Evolutionary conservation across 2,113 vertebrate species (phyloP).

Genomic region (Pteronura brasiliensis): DNA sequence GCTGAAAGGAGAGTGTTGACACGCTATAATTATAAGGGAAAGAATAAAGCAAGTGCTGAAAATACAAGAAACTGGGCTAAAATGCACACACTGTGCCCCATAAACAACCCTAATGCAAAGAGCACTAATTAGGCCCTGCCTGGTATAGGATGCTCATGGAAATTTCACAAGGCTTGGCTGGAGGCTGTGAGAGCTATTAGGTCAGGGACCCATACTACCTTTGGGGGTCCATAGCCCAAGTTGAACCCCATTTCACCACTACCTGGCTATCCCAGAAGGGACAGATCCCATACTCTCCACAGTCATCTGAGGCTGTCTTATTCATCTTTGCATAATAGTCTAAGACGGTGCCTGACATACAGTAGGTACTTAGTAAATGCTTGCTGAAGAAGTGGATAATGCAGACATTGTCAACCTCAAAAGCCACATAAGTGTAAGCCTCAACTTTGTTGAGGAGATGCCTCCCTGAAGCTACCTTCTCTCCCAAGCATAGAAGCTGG

Average conservation of each 20-base stretch:
- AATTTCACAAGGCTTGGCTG: background rate
- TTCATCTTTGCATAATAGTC: background rate
- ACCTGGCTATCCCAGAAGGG: background rate
- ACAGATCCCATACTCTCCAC: background rate
- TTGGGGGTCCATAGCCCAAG: background rate
- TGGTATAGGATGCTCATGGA: background rate
- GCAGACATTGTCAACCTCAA: background rate
- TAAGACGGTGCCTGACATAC: background rate
- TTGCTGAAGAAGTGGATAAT: background rate
- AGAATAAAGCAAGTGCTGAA: background rate
- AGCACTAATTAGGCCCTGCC: background rate
- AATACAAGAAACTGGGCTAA: background rate
- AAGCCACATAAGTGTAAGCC: background rate
- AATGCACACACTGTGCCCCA: background rate
- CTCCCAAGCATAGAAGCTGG: background rate
- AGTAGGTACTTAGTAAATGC: background rate
- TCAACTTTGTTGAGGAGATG: background rate
- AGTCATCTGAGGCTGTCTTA: background rate
- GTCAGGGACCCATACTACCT: background rate
- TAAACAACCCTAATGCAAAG: background rate
- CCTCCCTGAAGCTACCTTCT: background rate
- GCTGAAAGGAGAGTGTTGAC: background rate
- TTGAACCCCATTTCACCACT: background rate
- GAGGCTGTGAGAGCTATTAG: background rate
- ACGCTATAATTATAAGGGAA: background rate